Evolutionary conservation across 2,113 vertebrate genomes (phyloP).

Genomic region (Marcusenius ussheri): DNA sequence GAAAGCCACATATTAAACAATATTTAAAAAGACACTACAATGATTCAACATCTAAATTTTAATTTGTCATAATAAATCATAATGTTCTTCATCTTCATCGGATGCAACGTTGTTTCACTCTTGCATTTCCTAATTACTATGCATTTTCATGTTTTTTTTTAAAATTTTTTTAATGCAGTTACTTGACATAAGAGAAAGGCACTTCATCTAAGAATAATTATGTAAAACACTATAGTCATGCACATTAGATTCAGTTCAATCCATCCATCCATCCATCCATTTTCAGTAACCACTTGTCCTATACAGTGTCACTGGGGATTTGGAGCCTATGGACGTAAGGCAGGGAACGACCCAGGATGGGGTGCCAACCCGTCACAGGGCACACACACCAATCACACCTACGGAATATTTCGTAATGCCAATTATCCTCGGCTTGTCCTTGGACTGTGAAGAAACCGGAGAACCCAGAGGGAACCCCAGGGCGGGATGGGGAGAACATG

Average conservation of each 20-base stretch:
- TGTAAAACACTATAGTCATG: not conserved
- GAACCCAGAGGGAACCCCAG: not conserved
- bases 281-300: not conserved
- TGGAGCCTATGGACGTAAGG: not conserved
- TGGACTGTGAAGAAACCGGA: not conserved
- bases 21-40: not conserved
- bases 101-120: not conserved
- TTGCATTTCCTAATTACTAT: not conserved
- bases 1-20: constrained; percentile 5
- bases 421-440: not conserved
- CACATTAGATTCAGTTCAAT: not conserved
- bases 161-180: not conserved
- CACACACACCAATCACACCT: not conserved
- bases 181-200: not conserved
- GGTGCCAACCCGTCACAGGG: not conserved
- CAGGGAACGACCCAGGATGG: not conserved
- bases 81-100: not conserved
- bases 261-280: not conserved
- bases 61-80: not conserved
- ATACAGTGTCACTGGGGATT: not conserved
- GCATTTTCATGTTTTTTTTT: too few species aligned
- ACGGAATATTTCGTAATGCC: not conserved
- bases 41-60: not conserved
- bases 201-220: not conserved
- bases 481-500: not conserved